A percentile compares a stretch with the other conserved stretches of the same genome.
Evolutionary conservation across 2,888 invertebrate genomes (phyloP).

Genomic region (Tinea semifulvella): DNA sequence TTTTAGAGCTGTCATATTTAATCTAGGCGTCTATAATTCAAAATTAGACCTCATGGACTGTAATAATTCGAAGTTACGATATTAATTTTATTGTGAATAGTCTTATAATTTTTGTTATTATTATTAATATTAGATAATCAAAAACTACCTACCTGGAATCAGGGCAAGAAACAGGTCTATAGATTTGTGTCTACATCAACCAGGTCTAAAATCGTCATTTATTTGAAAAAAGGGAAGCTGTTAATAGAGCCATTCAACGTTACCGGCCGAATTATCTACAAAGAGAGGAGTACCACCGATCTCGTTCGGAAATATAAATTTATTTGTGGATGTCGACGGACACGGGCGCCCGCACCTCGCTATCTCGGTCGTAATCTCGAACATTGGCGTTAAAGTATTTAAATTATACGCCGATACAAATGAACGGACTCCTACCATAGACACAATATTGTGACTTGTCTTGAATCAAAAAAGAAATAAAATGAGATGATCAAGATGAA

Average conservation of each 20-base stretch:
- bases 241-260: conserved; percentile 67
- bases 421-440: conserved; percentile 50
- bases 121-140: too few species aligned
- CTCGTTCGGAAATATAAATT: conserved; percentile 65
- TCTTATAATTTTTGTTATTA: too few species aligned
- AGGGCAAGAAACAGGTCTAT: too few species aligned
- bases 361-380: conserved; percentile 64
- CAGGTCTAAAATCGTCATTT: conserved; percentile 54
- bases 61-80: too few species aligned
- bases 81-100: too few species aligned
- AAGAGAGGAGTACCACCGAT: conserved; percentile 54
- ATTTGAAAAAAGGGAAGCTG: conserved; percentile 66
- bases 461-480: too few species aligned
- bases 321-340: conserved; percentile 61
- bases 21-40: too few species aligned
- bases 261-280: conserved; percentile 65
- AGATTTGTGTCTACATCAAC: conserved; percentile 37
- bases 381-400: conserved; percentile 69
- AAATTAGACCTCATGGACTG: too few species aligned
- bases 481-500: too few species aligned
- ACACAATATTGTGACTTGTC: too few species aligned
- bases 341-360: conserved; percentile 58
- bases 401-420: conserved; percentile 67
- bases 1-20: too few species aligned
- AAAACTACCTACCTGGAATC: too few species aligned